A percentile compares a stretch with the other conserved stretches of the same genome.
phyloP scores from a whole-genome alignment of 2,797 vertebrate species.

The Girardinus metallicus region DNA sequence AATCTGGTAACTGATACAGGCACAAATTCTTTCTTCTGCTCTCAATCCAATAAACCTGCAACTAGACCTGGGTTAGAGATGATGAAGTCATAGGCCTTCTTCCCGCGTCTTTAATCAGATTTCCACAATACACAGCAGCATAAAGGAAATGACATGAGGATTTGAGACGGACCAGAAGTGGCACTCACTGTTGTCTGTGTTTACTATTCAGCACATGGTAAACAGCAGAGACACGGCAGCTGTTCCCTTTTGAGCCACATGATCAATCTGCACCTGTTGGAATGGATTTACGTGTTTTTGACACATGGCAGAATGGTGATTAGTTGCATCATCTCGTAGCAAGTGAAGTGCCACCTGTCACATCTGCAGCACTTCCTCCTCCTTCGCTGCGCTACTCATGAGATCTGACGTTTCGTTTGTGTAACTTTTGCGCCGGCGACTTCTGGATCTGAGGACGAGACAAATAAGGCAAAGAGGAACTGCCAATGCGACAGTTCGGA shows the following conservation, averaged over 20 bases:
- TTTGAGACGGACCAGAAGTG: slow-evolving; percentile 20
- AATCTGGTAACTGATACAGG: slow-evolving; percentile 36
- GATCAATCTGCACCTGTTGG: slow-evolving; percentile 61
- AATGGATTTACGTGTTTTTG: slow-evolving; percentile 58
- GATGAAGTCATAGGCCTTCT: slow-evolving; percentile 7
- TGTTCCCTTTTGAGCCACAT: slow-evolving; percentile 64
- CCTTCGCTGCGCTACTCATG: slow-evolving; percentile 15
- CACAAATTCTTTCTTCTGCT: slow-evolving; percentile 29
- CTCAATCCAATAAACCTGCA: slow-evolving; percentile 23
- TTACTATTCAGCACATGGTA: slow-evolving; percentile 49
- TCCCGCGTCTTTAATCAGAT: slow-evolving; percentile 8
- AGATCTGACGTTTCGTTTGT: slow-evolving; percentile 34
- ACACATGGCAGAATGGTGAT: slow-evolving; percentile 66
- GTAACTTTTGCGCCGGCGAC: slow-evolving; percentile 24
- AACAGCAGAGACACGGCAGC: slow-evolving; percentile 51
- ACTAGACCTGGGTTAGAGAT: slow-evolving; percentile 16
- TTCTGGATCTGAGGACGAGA: slow-evolving; percentile 58
- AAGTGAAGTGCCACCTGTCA: slow-evolving; percentile 65
- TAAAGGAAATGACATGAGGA: slow-evolving; percentile 37
- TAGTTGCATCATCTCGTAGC: slow-evolving; percentile 69
- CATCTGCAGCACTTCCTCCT: slow-evolving; percentile 26
- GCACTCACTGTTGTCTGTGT: slow-evolving; percentile 41
- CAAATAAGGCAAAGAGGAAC: slow-evolving; percentile 78
- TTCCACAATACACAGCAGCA: slow-evolving; percentile 26
- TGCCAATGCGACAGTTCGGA: slow-evolving; percentile 54